Base-by-base conservation (phyloP, 2,888 invertebrate species). In the Nasonia oneida region DNA sequence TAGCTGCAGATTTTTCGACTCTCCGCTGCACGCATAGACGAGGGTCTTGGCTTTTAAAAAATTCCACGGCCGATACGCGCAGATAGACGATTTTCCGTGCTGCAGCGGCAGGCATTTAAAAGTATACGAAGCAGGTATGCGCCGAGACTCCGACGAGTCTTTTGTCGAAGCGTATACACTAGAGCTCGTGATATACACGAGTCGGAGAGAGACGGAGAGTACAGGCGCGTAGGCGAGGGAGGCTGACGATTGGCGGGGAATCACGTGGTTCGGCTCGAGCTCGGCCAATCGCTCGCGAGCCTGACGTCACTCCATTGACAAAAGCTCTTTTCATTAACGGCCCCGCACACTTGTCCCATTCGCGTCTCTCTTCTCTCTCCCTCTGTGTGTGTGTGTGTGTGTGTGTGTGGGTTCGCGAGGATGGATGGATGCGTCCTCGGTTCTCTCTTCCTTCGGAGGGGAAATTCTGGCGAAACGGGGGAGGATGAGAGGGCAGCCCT, bases 301-400 rank as follows among this genome's bases (percentile, higher is more conserved):
- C 92, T 93, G 94, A 94, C 94, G 94, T 94, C 94, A 94, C 93
- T 94, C 94, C 94, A 94, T 94, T 94, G 94, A 94, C 93, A 92
- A 93, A 93, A 92, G 93, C 92, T 92, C 92, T 92, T 92, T 92
- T 92, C 92, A 92, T 92, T 92, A 92, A 92, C 91, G 90, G 91
- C 91, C 83, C 71, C 75, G 75, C 67, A 15, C n/a, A 23, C 71
- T 33, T 39, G 6, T 15, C n/a, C 37, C 3, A 29, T 39, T 18
- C 39, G 57, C n/a, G 18, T 67, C 15, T 50, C 6, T 70, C n/a
- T 29, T 29, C 33, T 42, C 39, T 33, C 18, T 42, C 42, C 1
- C 18, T 33, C 33, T 39, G 77, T 3, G 6, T 8, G 53, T 39
- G 77, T 3, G 6, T 8, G 61, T 18, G 50, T 8, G 61, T 18